Evolutionary conservation across 2,797 vertebrate species (phyloP), one percentile per base, ranked within the genome.

Genomic region (Enteromius argenteus): DNA sequence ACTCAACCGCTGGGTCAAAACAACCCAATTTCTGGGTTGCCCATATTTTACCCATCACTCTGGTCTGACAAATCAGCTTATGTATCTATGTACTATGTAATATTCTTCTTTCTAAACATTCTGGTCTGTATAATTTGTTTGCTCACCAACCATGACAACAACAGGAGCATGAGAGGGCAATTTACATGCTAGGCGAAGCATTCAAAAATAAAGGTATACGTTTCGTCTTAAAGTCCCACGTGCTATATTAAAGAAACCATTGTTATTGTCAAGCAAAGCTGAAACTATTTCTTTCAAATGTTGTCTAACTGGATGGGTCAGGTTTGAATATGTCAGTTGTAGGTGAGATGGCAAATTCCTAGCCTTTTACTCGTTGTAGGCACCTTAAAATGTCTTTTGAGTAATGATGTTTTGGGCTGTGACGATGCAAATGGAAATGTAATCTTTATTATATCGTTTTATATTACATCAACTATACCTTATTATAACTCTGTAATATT

Each of bases 271-370:
- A 46, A 69, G 51, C 21, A 69, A 17, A 15, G 0, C 0, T 3
- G 60, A 49, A 13, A 51, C 3, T 8, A 32, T 23, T 76, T 27
- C 14, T 21, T 49, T 53, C 0, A 42, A 77, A 83, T 83, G 73
- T 67, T 51, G 46, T 58, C 19, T 27, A 77, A 83, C 62, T 35
- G 73, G 73, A 69, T 44, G 5, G 21, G 11, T 39, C 15, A 73
- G 3, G 1, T 14, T 17, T 9, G 37, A 27, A 19, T 58, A 4
- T 27, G 23, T 60, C 23, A 27, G 62, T 21, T 58, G 39, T 39
- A 3, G 4, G 37, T 17, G 42, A 64, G 37, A 69, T 81, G 56
- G 42, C n/a, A 42, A 53, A 37, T 66, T 21, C 21, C 42, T 42
- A 4, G 53, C 17, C 7, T 30, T 44, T 13, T 15, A 37, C 3